Evolutionary conservation across 53 echinoderm and acorn worm genomes (phyloP), one percentile per base, ranked within the genome.

Genomic region (Holothuria scabra): DNA sequence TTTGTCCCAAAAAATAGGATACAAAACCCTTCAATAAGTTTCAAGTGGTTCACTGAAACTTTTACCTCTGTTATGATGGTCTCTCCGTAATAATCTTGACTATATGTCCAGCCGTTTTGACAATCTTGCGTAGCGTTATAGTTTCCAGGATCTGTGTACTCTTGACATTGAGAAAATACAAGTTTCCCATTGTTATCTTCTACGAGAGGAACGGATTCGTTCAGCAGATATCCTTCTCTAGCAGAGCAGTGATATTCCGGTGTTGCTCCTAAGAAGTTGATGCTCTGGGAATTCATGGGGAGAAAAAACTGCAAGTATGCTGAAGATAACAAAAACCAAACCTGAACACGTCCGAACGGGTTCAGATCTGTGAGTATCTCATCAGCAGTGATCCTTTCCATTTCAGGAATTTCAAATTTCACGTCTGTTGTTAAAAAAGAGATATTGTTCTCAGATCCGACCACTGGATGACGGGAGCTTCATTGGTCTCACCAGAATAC

Each of bases 21-120:
- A n/a, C n/a, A n/a, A n/a, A n/a, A n/a, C n/a, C n/a, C n/a, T n/a
- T n/a, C n/a, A n/a, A n/a, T n/a, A n/a, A n/a, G n/a, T n/a, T n/a
- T n/a, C n/a, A n/a, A n/a, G n/a, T n/a, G n/a, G n/a, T n/a, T n/a
- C n/a, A n/a, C n/a, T n/a, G n/a, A n/a, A n/a, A n/a, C n/a, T n/a
- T n/a, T 41, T 88, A 93, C 93, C 95, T 95, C 89, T 16, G 88
- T 92, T 28, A 86, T 86, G 46, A 95, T 92, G 13, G 95, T 95
- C 14, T 83, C 58, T 22, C 90, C 93, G 69, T 95, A 91, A 21
- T 52, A 58, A 2, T 82, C 80, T 24, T 87, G 57, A 35, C 89
- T 86, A 83, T 90, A 93, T 57, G 58, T 60, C 93, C 93, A 95
- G 65, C 90, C 92, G 26, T 89, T 84, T n/a, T 41, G 46, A 56